Evolutionary conservation across 2,888 invertebrate genomes (phyloP).

Genomic region (Cordilura impudica): DNA sequence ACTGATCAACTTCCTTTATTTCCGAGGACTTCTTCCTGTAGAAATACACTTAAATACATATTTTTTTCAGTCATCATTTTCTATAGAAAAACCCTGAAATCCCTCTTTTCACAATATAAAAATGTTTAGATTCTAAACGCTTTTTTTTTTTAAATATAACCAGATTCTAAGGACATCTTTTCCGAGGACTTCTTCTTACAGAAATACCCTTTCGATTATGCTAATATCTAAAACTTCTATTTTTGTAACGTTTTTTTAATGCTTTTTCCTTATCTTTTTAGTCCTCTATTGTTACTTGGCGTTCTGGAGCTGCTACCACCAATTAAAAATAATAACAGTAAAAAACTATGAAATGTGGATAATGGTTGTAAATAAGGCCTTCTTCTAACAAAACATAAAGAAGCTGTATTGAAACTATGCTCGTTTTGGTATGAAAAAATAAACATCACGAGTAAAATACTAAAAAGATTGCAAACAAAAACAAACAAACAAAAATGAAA

Average conservation of each 20-base stretch:
- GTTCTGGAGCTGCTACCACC: slow-evolving; percentile 51
- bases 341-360: slow-evolving; percentile 20
- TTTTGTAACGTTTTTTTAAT: background rate
- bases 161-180: too few relatives aligned
- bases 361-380: slow-evolving; percentile 47
- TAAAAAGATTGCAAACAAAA: slow-evolving; percentile 3
- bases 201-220: too few relatives aligned
- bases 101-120: too few relatives aligned
- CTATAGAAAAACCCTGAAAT: too few relatives aligned
- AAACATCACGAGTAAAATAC: slow-evolving; percentile 6
- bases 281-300: slow-evolving; percentile 53
- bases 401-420: slow-evolving; percentile 14
- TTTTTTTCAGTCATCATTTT: too few relatives aligned
- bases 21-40: too few relatives aligned
- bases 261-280: slow-evolving; percentile 9
- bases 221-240: too few relatives aligned
- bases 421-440: slow-evolving; percentile 23
- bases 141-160: too few relatives aligned
- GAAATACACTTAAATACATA: too few relatives aligned
- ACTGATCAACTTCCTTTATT: too few relatives aligned
- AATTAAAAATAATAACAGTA: slow-evolving; percentile 44
- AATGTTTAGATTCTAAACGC: too few relatives aligned
- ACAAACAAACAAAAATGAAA: slow-evolving; percentile 53
- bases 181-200: too few relatives aligned
- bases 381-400: slow-evolving; percentile 9